Base-by-base conservation (phyloP, 1,140 invertebrate genomes). In the Drosophila cardini region DNA sequence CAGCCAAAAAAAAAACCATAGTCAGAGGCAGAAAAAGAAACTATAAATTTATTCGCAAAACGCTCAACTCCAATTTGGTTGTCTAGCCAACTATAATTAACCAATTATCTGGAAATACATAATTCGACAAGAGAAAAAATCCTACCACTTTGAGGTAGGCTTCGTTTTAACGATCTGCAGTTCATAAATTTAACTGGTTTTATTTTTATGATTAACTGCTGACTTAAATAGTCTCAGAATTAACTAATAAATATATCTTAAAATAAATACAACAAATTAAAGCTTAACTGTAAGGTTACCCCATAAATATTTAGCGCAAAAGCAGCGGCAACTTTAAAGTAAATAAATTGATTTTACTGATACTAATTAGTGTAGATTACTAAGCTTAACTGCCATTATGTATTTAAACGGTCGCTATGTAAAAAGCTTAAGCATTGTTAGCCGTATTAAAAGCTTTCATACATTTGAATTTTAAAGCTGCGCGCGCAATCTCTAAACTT, bases 11-110 rank as follows among this genome's bases (percentile, higher is more conserved):
- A 26, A 26, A 26, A 26, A 26, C 21, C 48, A 13, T 21, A 13
- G 6, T 16, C 55, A 43, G 11, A 40, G 38, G 55, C 18, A 30
- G 5, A 21, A n/a, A 30, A 72, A 21, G 32, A 69, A 73, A 36
- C 43, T 45, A 52, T 34, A 30, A 45, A 34, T 16, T 58, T 38
- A 78, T 56, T 64, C 40, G 67, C 53, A 53, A 62, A 79, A 79
- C 38, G 15, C 16, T 55, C 69, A 69, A 32, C 55, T 61, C 71
- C 45, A 70, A 45, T 53, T 60, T 65, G 64, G 52, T 43, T 62
- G 53, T 42, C 69, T 68, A 52, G 42, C 53, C 18, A 50, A 65
- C 61, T 76, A 52, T 78, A 85, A 87, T 87, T 86, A 87, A 78
- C 55, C 67, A 85, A 85, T 86, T 86, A 82, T 69, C 16, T 15